Evolutionary conservation across 2,113 vertebrate species (phyloP), one percentile per base, ranked within the genome.

Genomic region (Argyrosomus japonicus): DNA sequence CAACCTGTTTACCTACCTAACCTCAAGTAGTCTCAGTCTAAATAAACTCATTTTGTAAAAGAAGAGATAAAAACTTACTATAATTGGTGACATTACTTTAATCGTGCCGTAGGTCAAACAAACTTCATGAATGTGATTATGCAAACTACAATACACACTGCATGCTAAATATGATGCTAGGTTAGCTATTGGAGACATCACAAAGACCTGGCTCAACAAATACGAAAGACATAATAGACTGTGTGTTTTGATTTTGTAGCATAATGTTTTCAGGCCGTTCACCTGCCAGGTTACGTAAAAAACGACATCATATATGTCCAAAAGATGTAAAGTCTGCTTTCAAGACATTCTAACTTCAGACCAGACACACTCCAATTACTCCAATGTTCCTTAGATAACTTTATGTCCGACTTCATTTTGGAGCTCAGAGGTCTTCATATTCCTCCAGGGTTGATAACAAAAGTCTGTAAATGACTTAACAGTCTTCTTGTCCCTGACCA

Each of bases 321-420:
- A 18, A 19, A 25, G 45, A 54, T 14, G 1, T 64, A 17, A 63
- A 81, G 64, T 45, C 57, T 67, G 48, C 54, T 40, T 53, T 17
- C 51, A 48, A 81, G 69, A 63, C 45, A 5, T 63, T 65, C 53
- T 23, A 27, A 67, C 57, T 69, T 43, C 36, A 65, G 57, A 60
- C 62, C 50, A 75, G 18, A 65, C 51, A 64, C 19, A n/a, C 57
- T 75, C 45, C 51, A 67, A 62, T 47, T 48, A n/a, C 36, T 19
- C 7, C 19, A 40, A 50, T 53, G 73, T 62, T 76, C 23, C 64
- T 48, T n/a, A 13, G 43, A 73, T 50, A 71, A 81, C 54, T 75
- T 83, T 63, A 75, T 63, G 70, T 69, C 32, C 40, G 19, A 36
- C 36, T 83, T 83, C 10, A 79, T 78, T 75, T 81, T 54, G 19